Percentiles rank a stretch among this genome's conserved stretches.
Evolutionary conservation across 1,140 invertebrate species (phyloP).

Genomic region (Armadillidium nasatum): DNA sequence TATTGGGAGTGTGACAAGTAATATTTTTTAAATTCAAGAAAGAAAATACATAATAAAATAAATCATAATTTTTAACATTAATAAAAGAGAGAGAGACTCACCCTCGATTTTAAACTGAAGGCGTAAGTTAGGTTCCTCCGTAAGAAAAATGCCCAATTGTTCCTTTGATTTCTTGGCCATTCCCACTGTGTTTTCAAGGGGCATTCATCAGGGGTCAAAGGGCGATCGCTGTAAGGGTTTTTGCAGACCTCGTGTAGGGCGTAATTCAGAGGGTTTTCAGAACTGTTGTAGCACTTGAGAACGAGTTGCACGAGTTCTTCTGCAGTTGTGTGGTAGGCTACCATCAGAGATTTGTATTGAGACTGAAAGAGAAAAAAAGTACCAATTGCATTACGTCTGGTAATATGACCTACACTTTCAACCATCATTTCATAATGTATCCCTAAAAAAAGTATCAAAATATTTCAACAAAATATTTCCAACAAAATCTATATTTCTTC

Average conservation of each 20-base stretch:
- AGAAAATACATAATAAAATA: too few relatives aligned
- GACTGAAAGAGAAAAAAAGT: slow-evolving; percentile 56
- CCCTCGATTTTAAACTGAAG: neutral
- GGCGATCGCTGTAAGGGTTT: slow-evolving; percentile 27
- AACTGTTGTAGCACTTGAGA: slow-evolving; percentile 65
- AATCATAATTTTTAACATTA: too few relatives aligned
- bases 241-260: slow-evolving; percentile 39
- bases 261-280: slow-evolving; percentile 31
- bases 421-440: too few relatives aligned
- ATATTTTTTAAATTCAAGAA: too few relatives aligned
- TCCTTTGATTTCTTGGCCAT: neutral
- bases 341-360: slow-evolving; percentile 84
- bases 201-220: slow-evolving; percentile 11
- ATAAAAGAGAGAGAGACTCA: neutral
- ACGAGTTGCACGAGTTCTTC: slow-evolving; percentile 81
- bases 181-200: neutral
- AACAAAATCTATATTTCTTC: too few relatives aligned
- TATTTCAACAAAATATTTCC: too few relatives aligned
- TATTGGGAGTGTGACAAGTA: too few relatives aligned
- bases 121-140: neutral
- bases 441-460: too few relatives aligned
- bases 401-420: too few relatives aligned
- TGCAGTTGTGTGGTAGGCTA: slow-evolving; percentile 82
- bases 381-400: neutral
- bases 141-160: neutral